A percentile compares a stretch with the other conserved stretches of the same genome.
These are phyloP conservation scores for Myripristis jacobus DNA, from an alignment of 2,797 vertebrate genomes.

Conservation along the genomic window DNA sequence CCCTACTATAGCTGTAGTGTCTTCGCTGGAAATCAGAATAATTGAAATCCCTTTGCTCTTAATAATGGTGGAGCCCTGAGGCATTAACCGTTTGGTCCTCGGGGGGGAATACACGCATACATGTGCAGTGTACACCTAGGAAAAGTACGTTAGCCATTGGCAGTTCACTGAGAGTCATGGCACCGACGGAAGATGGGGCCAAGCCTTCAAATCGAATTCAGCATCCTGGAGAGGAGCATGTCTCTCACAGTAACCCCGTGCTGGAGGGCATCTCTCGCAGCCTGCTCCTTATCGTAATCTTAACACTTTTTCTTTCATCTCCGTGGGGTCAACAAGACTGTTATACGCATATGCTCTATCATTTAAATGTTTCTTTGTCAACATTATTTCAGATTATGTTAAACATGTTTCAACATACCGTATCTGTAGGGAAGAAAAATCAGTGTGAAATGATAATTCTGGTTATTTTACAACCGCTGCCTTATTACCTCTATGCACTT, in stretches of 20 bases:
- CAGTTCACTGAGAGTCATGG: constrained; percentile 19
- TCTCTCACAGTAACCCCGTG: constrained; percentile 10
- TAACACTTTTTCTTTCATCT: not conserved
- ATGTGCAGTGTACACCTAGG: not conserved
- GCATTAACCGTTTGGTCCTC: constrained; percentile 39
- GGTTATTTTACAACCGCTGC: too few relatives aligned
- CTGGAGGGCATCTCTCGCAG: not conserved
- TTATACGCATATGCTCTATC: too few relatives aligned
- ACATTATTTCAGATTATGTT: too few relatives aligned
- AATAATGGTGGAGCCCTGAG: constrained; percentile 30
- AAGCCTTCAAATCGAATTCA: constrained; percentile 18
- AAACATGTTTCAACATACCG: too few relatives aligned
- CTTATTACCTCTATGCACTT: too few relatives aligned
- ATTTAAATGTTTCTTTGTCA: too few relatives aligned
- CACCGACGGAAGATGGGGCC: constrained; percentile 7
- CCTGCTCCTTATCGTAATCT: not conserved
- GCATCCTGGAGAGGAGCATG: constrained; percentile 26
- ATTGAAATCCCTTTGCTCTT: constrained; percentile 35
- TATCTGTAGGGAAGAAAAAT: too few relatives aligned
- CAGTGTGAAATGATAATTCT: too few relatives aligned
- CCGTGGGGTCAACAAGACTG: not conserved
- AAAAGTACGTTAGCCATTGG: constrained; percentile 2
- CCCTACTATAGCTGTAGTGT: not conserved
- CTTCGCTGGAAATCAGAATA: constrained; percentile 38
- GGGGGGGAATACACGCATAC: constrained; percentile 19